Evolutionary conservation across 2,113 vertebrate genomes (phyloP).

Genomic region (Carassius gibelio): DNA sequence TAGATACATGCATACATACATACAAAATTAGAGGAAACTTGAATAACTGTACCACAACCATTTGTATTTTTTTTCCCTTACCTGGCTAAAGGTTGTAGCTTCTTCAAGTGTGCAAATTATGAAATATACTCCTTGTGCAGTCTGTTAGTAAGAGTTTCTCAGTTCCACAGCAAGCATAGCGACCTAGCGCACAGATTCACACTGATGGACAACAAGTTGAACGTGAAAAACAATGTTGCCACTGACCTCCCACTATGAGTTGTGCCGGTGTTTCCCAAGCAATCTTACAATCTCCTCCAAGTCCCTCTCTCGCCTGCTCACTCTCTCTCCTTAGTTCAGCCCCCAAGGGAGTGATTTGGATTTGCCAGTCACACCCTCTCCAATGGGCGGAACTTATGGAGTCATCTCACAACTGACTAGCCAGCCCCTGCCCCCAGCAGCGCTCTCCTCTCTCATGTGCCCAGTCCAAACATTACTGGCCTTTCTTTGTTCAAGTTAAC

Average conservation of each 20-base stretch:
- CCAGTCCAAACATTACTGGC: conserved; percentile 21
- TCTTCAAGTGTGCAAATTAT: conserved; percentile 8
- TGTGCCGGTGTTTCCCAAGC: conserved; percentile 49
- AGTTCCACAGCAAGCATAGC: conserved; percentile 39
- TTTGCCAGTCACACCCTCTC: conserved; percentile 75
- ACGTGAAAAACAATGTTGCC: conserved; percentile 19
- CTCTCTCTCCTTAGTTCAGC: conserved; percentile 45
- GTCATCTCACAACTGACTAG: conserved; percentile 56
- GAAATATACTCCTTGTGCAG: conserved; percentile 9
- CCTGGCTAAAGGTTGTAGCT: conserved; percentile 41
- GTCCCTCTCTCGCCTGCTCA: conserved; percentile 28
- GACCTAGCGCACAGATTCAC: conserved; percentile 26
- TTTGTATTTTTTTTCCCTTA: conserved; percentile 16
- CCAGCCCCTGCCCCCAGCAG: conserved; percentile 55
- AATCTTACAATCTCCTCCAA: conserved; percentile 43
- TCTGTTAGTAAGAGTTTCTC: conserved; percentile 29
- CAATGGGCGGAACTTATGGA: conserved; percentile 60
- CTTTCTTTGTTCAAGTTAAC: conserved; percentile 19
- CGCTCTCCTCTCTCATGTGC: conserved; percentile 53
- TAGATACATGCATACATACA: not conserved
- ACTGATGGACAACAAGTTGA: conserved; percentile 41
- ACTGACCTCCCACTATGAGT: conserved; percentile 35
- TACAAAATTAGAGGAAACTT: not conserved
- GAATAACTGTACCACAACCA: not conserved
- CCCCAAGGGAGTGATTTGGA: conserved; percentile 73